Evolutionary conservation across 2,113 vertebrate genomes (phyloP).

Genomic region (Seriola rivoliana): DNA sequence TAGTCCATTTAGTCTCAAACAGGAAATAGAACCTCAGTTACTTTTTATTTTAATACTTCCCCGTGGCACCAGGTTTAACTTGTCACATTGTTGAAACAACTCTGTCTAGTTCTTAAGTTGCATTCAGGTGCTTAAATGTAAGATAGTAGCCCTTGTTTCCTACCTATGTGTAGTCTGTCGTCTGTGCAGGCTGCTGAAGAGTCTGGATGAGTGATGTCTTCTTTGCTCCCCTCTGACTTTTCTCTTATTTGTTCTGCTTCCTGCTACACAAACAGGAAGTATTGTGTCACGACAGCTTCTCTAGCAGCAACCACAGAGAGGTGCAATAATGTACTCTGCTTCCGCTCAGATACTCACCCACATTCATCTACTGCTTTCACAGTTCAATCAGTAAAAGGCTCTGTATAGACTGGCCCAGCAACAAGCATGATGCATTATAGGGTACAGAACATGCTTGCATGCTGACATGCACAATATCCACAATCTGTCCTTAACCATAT

Average conservation of each 20-base stretch:
- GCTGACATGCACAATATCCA: conserved; percentile 11
- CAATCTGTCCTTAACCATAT: neutral
- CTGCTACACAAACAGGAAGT: conserved; percentile 96
- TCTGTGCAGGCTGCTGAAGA: conserved; percentile 46
- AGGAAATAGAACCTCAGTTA: conserved; percentile 40
- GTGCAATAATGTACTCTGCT: conserved; percentile 64
- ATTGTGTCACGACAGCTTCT: conserved; percentile 71
- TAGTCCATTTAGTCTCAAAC: neutral
- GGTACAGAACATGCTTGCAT: conserved; percentile 4
- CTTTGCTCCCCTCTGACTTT: conserved; percentile 79
- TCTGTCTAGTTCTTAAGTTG: neutral
- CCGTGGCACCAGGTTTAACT: neutral
- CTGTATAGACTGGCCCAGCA: neutral
- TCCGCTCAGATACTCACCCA: conserved; percentile 49
- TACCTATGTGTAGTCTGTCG: conserved; percentile 77
- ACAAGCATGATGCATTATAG: neutral
- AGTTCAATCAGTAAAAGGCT: neutral
- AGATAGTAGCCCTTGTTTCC: neutral
- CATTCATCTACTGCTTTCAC: neutral
- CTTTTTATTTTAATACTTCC: neutral
- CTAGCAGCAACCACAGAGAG: conserved; percentile 71
- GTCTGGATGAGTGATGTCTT: conserved; percentile 57
- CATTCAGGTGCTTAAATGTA: neutral
- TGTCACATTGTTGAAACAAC: neutral
- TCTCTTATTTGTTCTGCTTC: conserved; percentile 84